Percentiles rank a stretch among this genome's conserved stretches.
Conservation (phyloP, 2,113 vertebrate genomes). For the Plestiodon gilberti region DNA sequence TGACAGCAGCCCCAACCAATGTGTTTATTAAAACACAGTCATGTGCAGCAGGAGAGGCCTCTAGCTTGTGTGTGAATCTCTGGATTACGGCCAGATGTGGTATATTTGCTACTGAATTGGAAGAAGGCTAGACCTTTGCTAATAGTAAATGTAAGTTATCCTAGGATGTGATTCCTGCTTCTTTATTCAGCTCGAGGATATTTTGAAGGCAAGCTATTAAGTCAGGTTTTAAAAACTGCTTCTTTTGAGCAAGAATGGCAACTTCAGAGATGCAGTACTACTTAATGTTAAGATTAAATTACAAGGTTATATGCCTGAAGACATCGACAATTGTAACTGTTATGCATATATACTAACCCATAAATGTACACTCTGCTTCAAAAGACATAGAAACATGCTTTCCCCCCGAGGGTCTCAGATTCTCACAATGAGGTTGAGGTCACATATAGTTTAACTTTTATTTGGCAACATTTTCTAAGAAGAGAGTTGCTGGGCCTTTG, state of each 20-base stretch:
- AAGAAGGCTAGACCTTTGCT: background rate
- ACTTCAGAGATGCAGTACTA: constrained; percentile 5
- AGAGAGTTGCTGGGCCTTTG: background rate
- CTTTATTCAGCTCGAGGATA: constrained; percentile 9
- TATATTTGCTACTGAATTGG: background rate
- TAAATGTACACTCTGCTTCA: constrained; percentile 23
- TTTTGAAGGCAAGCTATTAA: constrained; percentile 25
- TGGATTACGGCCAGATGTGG: background rate
- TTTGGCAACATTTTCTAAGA: constrained; percentile 6
- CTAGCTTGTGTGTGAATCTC: background rate
- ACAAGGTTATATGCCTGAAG: constrained; percentile 15
- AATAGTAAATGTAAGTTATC: constrained; percentile 7
- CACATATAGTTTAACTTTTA: constrained; percentile 29
- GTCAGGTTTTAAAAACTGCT: constrained; percentile 8
- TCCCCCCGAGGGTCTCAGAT: background rate
- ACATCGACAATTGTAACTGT: constrained; percentile 4
- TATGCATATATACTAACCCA: constrained; percentile 9
- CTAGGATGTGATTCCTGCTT: background rate
- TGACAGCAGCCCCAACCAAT: background rate
- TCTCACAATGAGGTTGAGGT: constrained; percentile 11
- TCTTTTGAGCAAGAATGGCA: constrained; percentile 9
- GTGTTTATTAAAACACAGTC: background rate
- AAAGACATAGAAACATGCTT: constrained; percentile 1
- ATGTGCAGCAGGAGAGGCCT: background rate
- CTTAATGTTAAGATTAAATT: constrained; percentile 29